A percentile compares a stretch with the other conserved stretches of the same genome.
Evolutionary conservation across 2,797 vertebrate genomes (phyloP).

Genomic region (Diceros bicornis): DNA sequence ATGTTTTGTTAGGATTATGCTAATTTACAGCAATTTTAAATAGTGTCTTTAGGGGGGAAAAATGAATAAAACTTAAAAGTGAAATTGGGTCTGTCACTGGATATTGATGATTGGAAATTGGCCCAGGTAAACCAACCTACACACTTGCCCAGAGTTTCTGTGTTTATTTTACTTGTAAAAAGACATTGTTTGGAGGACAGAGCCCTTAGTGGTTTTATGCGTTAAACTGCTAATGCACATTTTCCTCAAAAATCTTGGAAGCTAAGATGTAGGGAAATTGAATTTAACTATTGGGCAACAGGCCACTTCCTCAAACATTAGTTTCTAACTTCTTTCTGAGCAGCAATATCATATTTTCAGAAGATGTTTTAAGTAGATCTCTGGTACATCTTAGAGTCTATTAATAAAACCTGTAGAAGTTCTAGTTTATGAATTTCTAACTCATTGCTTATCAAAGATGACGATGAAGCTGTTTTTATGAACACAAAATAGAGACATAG

Average conservation of each 20-base stretch:
- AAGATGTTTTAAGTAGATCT: accelerated
- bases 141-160: too few relatives aligned
- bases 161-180: background rate
- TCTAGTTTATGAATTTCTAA: background rate
- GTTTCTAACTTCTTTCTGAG: background rate
- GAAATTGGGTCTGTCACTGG: too few relatives aligned
- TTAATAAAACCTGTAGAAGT: background rate
- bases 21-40: accelerated
- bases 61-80: too few relatives aligned
- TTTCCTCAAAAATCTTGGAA: background rate
- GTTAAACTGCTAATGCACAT: background rate
- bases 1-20: accelerated
- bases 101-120: background rate
- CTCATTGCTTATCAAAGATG: background rate
- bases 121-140: accelerated
- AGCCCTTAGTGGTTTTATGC: background rate
- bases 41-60: accelerated
- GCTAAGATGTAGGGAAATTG: background rate
- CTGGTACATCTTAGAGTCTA: accelerated
- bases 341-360: background rate
- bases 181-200: background rate
- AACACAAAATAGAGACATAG: too few relatives aligned
- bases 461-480: background rate
- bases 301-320: too few relatives aligned
- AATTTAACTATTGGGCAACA: background rate